These are phyloP conservation scores for Pitangus sulphuratus DNA, from an alignment of 2,797 vertebrate species.

Conservation along the genomic window DNA sequence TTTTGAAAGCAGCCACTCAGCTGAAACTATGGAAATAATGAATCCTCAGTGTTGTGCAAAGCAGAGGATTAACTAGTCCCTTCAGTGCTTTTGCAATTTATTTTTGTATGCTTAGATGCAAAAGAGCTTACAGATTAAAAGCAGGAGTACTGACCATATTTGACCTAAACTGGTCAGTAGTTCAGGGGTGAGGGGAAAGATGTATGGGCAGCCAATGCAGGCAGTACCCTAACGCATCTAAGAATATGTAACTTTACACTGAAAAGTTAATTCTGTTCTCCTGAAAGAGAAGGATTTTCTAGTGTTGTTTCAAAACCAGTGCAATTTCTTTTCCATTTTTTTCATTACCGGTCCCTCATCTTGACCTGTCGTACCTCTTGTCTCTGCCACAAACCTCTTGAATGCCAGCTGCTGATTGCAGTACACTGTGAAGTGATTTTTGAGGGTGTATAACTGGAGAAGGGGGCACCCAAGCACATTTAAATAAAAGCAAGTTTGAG, in stretches of 20 bases:
- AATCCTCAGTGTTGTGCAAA: not conserved
- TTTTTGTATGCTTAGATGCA: not conserved
- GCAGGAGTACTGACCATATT: not conserved
- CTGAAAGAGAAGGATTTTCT: not conserved
- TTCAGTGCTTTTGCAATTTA: not conserved
- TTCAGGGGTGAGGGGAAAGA: not conserved
- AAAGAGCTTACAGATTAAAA: not conserved
- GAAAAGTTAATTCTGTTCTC: not conserved
- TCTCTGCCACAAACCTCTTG: not conserved
- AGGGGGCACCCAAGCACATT: not conserved
- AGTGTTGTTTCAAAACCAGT: not conserved
- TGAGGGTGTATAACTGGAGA: not conserved
- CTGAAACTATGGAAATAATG: constrained; percentile 22
- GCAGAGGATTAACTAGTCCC: not conserved
- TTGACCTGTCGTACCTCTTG: not conserved
- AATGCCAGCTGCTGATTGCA: not conserved
- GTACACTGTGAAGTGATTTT: not conserved
- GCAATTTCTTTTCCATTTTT: not conserved
- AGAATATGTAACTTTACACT: not conserved
- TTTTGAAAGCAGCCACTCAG: constrained; percentile 43
- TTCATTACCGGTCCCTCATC: not conserved
- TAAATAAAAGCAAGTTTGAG: not conserved
- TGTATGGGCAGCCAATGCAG: not conserved
- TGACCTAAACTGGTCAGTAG: not conserved
- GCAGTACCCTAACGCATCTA: not conserved